These are phyloP conservation scores for Cephonodes hylas DNA, from an alignment of 2,888 invertebrate species.

Conservation along the genomic window DNA sequence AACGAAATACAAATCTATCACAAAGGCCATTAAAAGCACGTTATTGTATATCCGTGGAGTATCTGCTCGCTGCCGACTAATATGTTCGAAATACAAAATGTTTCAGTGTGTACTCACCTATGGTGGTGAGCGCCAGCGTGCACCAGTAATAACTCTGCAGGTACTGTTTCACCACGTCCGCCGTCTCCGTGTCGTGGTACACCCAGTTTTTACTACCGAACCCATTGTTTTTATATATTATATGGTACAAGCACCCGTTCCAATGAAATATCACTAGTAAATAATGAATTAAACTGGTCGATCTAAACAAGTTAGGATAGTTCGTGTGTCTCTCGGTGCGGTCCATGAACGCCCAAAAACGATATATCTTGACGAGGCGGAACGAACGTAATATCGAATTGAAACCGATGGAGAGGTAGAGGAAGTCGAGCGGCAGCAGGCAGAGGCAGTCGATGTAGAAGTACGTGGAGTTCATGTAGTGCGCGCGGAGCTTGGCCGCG, in stretches of 20 bases:
- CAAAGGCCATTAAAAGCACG: conserved; percentile 1
- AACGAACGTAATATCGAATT: conserved; percentile 97
- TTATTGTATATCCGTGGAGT: background rate
- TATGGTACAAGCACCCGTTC: conserved; percentile 99
- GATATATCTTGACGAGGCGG: conserved; percentile 97
- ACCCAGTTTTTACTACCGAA: conserved; percentile 97
- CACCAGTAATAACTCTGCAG: conserved; percentile 99
- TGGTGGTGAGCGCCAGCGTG: conserved; percentile 96
- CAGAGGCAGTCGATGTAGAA: conserved; percentile 99
- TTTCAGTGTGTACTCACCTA: conserved; percentile 85
- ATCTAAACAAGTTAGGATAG: conserved; percentile 98
- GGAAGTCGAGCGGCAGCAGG: conserved; percentile 97
- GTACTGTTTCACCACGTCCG: conserved; percentile 96
- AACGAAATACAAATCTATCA: background rate
- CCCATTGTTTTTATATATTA: conserved; percentile 97
- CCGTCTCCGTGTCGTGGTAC: conserved; percentile 91
- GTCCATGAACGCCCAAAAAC: conserved; percentile 99
- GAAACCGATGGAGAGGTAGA: conserved; percentile 98
- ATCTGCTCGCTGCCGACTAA: background rate
- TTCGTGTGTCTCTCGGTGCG: conserved; percentile 98
- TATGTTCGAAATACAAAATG: conserved; percentile 15
- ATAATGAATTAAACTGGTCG: conserved; percentile 96
- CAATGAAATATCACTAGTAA: conserved; percentile 99
- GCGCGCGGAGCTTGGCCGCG: conserved; percentile 93
- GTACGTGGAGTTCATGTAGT: conserved; percentile 98